Conservation (phyloP, 2,888 invertebrate species). For the Lochmaea capreae region DNA sequence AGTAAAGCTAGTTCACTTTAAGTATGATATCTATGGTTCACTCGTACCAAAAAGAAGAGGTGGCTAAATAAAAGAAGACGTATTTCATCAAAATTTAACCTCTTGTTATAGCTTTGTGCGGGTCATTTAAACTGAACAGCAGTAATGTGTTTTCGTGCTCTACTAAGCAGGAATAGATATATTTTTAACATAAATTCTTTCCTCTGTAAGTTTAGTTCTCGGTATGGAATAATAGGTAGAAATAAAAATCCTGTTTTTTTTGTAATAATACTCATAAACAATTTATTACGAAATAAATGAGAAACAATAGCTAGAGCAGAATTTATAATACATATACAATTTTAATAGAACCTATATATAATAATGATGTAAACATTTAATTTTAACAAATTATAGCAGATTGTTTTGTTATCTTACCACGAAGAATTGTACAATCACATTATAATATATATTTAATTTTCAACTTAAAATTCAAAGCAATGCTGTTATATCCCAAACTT, state of each 20-base stretch:
- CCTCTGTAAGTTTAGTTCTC: too few relatives aligned
- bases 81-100: too few relatives aligned
- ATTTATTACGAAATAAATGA: conserved; percentile 40
- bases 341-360: conserved; percentile 55
- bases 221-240: too few relatives aligned
- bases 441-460: conserved; percentile 53
- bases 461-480: conserved; percentile 57
- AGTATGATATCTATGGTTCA: too few relatives aligned
- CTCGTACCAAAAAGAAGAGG: too few relatives aligned
- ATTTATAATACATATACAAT: conserved; percentile 40
- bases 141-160: too few relatives aligned
- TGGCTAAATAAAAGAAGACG: too few relatives aligned
- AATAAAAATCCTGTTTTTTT: not conserved
- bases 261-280: conserved; percentile 29
- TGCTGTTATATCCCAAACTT: conserved; percentile 89
- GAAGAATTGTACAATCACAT: conserved; percentile 59
- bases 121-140: too few relatives aligned
- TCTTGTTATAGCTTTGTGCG: too few relatives aligned
- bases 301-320: conserved; percentile 37
- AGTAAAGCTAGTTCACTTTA: too few relatives aligned
- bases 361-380: conserved; percentile 58
- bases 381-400: conserved; percentile 57
- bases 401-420: conserved; percentile 46
- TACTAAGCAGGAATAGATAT: too few relatives aligned
- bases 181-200: too few relatives aligned